These are phyloP conservation scores for Andrena hattorfiana DNA, from an alignment of 2,888 invertebrate species.

Conservation along the genomic window DNA sequence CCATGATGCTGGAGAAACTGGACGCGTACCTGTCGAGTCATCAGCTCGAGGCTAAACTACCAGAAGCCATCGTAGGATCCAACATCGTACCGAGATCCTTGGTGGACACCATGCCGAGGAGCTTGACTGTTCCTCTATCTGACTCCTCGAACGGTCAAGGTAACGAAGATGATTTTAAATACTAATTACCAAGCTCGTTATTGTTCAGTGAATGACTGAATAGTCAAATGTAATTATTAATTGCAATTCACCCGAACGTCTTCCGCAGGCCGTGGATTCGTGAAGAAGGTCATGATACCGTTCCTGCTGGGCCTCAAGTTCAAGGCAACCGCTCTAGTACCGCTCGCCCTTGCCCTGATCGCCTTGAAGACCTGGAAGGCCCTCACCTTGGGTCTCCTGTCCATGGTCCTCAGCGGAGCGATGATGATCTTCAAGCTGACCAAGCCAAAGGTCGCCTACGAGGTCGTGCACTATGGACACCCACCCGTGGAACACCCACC, in stretches of 20 bases:
- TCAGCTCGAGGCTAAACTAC: slow-evolving; percentile 91
- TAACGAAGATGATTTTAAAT: slow-evolving; percentile 40
- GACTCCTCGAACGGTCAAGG: slow-evolving; percentile 86
- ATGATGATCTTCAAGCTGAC: slow-evolving; percentile 95
- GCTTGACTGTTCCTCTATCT: slow-evolving; percentile 89
- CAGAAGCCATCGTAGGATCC: slow-evolving; percentile 86
- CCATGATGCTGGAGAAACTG: slow-evolving; percentile 89
- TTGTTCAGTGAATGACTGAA: neutral
- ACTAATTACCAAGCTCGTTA: neutral
- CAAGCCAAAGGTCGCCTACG: slow-evolving; percentile 95
- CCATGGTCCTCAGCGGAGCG: slow-evolving; percentile 93
- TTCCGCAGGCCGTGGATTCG: slow-evolving; percentile 91
- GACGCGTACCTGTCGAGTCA: slow-evolving; percentile 92
- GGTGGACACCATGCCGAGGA: slow-evolving; percentile 88
- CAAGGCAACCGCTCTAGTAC: slow-evolving; percentile 93
- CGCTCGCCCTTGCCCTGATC: slow-evolving; percentile 92
- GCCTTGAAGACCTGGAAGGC: slow-evolving; percentile 97
- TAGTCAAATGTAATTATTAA: neutral
- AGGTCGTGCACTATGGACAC: slow-evolving; percentile 94
- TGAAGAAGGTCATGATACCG: slow-evolving; percentile 93
- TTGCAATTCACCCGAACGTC: neutral
- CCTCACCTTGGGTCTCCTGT: slow-evolving; percentile 93
- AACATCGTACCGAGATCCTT: slow-evolving; percentile 88
- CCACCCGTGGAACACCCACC: slow-evolving; percentile 88
- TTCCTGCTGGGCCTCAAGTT: slow-evolving; percentile 94